These are phyloP conservation scores for Anhinga rufa DNA, from an alignment of 2,113 vertebrate species.

Conservation along the genomic window DNA sequence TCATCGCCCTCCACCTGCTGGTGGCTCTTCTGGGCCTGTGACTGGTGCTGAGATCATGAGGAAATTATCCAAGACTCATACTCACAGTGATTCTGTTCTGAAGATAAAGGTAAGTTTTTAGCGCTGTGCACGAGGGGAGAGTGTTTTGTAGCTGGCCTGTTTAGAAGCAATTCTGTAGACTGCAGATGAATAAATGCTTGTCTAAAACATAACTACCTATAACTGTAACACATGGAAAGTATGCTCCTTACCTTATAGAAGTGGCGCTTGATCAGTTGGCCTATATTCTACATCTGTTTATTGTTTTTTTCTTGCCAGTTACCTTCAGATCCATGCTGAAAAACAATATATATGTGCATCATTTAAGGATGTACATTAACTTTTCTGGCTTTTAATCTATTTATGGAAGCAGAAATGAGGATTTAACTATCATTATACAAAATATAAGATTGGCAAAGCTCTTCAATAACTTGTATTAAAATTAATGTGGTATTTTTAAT, in stretches of 20 bases:
- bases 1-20: conserved; percentile 84
- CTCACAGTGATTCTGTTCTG: conserved; percentile 89
- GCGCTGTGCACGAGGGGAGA: fast-evolving
- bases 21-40: conserved; percentile 85
- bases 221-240: not conserved
- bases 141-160: not conserved
- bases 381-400: not conserved
- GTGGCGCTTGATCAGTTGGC: not conserved
- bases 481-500: not conserved
- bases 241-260: not conserved
- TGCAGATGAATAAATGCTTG: not conserved
- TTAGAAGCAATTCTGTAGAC: not conserved
- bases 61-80: conserved; percentile 94
- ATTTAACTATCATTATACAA: not conserved
- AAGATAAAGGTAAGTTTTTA: conserved; percentile 87
- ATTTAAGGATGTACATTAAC: not conserved
- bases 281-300: not conserved
- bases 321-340: not conserved
- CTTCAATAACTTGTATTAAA: not conserved
- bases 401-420: not conserved
- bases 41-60: conserved; percentile 97
- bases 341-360: not conserved
- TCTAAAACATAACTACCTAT: not conserved
- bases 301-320: not conserved
- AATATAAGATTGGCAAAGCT: not conserved